A percentile compares a stretch with the other conserved stretches of the same genome.
These are phyloP conservation scores for Entelurus aequoreus DNA, from an alignment of 2,113 vertebrate genomes.

Conservation along the genomic window DNA sequence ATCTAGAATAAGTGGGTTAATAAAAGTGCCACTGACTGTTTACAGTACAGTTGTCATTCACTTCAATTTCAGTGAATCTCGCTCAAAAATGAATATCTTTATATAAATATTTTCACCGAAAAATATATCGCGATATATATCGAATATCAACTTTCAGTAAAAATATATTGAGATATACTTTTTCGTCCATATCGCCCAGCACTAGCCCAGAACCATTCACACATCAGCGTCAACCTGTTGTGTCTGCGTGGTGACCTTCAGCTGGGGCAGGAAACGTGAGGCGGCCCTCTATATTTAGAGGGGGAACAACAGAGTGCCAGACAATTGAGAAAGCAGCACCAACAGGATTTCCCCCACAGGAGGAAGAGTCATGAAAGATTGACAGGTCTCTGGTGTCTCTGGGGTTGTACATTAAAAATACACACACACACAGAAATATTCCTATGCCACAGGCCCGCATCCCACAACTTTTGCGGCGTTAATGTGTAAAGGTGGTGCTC, in stretches of 20 bases:
- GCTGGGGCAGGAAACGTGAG: slow-evolving; percentile 21
- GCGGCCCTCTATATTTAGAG: slow-evolving; percentile 43
- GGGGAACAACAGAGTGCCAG: slow-evolving; percentile 37
- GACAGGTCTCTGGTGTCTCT: background rate
- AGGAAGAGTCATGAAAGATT: background rate
- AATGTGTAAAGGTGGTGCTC: background rate
- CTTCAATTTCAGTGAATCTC: too few species aligned
- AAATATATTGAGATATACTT: too few species aligned
- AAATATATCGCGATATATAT: too few species aligned
- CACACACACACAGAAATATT: slow-evolving; percentile 1
- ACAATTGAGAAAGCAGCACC: slow-evolving; percentile 50
- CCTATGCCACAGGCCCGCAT: slow-evolving; percentile 1
- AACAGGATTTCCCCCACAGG: slow-evolving; percentile 70
- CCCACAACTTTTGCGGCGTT: slow-evolving; percentile 5
- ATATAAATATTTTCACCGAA: too few species aligned
- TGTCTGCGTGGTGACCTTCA: slow-evolving; percentile 44
- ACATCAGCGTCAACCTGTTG: slow-evolving; percentile 35
- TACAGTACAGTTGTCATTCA: too few species aligned
- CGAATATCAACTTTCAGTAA: too few species aligned
- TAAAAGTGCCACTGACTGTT: too few species aligned
- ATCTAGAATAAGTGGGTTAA: too few species aligned
- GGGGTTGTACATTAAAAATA: background rate
- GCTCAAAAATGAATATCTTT: too few species aligned
- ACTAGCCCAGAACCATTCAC: background rate
- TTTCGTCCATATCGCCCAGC: too few species aligned